Conservation (phyloP, 2,888 invertebrate genomes). For the Thymelicus lineola region DNA sequence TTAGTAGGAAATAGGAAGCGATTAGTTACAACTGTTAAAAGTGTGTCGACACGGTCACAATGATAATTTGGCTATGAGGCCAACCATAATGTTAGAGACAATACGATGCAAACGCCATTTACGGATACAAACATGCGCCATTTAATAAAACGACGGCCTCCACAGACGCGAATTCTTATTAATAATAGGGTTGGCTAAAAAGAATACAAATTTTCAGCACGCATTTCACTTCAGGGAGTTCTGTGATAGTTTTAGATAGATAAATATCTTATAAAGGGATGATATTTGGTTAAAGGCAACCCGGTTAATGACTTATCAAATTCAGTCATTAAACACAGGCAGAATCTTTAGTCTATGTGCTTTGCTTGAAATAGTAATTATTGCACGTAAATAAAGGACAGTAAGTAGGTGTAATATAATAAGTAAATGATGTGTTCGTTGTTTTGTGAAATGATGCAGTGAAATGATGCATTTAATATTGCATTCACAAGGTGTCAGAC, state of each 20-base stretch:
- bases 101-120: constrained; percentile 39
- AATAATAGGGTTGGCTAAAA: constrained; percentile 39
- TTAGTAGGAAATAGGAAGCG: constrained; percentile 43
- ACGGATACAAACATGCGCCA: constrained; percentile 41
- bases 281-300: too few species aligned
- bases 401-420: too few species aligned
- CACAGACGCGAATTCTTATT: constrained; percentile 57
- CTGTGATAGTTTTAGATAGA: too few species aligned
- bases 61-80: constrained; percentile 42
- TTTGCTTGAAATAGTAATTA: too few species aligned
- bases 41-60: constrained; percentile 30
- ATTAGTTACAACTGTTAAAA: constrained; percentile 37
- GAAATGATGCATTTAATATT: neutral
- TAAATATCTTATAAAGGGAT: too few species aligned
- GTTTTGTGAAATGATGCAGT: neutral
- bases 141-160: constrained; percentile 52
- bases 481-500: neutral
- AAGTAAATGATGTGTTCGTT: neutral
- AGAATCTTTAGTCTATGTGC: too few species aligned
- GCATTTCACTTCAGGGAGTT: neutral
- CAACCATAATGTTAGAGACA: constrained; percentile 42
- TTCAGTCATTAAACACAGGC: too few species aligned
- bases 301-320: too few species aligned
- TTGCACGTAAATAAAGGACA: too few species aligned
- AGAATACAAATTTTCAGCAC: neutral